Percentiles rank a stretch among this genome's conserved stretches.
Conservation (phyloP, 2,888 invertebrate genomes). For the Epsilonema sp. region DNA sequence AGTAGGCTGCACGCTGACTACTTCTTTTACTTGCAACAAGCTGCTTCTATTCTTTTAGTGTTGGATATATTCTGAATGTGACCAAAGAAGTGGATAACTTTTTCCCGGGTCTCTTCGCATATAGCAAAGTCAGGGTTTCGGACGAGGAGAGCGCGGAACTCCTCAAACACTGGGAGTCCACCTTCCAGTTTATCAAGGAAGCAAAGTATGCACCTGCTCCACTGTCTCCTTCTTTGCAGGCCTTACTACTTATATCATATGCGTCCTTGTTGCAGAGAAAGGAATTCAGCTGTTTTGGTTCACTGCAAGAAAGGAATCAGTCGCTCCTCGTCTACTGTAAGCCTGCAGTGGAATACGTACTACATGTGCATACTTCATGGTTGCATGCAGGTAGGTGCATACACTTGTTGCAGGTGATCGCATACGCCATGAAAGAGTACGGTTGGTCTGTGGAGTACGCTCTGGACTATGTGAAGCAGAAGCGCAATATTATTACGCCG, state of each 20-base stretch:
- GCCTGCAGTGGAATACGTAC: slow-evolving; percentile 11
- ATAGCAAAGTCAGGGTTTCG: slow-evolving; percentile 83
- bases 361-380: slow-evolving; percentile 62
- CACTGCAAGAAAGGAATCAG: slow-evolving; percentile 99
- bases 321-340: slow-evolving; percentile 82
- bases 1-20: too few relatives aligned
- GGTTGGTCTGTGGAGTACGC: slow-evolving; percentile 79
- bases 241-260: background rate
- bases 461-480: slow-evolving; percentile 65
- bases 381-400: slow-evolving; percentile 47
- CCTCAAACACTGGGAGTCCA: slow-evolving; percentile 89
- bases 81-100: slow-evolving; percentile 98
- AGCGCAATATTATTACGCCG: slow-evolving; percentile 80
- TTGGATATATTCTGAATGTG: slow-evolving; percentile 86
- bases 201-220: slow-evolving; percentile 44
- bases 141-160: slow-evolving; percentile 92
- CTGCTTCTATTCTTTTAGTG: too few relatives aligned
- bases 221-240: background rate
- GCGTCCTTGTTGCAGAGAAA: slow-evolving; percentile 12
- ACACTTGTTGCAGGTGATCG: background rate
- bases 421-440: slow-evolving; percentile 92
- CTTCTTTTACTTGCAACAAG: too few relatives aligned
- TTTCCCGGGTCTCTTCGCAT: slow-evolving; percentile 87
- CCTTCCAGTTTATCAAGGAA: slow-evolving; percentile 82
- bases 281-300: slow-evolving; percentile 59